Evolutionary conservation across 2,797 vertebrate genomes (phyloP).

Genomic region (Sebastes nivosus): DNA sequence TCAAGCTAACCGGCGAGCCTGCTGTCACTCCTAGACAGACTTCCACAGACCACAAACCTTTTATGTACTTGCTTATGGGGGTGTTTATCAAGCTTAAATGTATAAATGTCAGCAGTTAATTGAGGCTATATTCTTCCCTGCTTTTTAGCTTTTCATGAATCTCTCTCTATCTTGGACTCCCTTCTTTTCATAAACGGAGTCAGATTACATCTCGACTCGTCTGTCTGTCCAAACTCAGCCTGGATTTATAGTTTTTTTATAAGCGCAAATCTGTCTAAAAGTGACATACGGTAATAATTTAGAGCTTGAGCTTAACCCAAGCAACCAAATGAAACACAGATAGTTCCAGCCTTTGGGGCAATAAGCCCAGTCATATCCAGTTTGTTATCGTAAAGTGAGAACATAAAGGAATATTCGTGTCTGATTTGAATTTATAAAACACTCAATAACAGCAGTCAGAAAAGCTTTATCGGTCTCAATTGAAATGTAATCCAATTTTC

Average conservation of each 20-base stretch:
- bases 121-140: constrained; percentile 33
- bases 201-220: constrained; percentile 45
- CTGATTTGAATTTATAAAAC: constrained; percentile 23
- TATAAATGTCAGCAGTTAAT: constrained; percentile 58
- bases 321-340: constrained; percentile 9
- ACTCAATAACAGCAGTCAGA: neutral
- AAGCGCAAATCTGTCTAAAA: neutral
- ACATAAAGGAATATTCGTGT: constrained; percentile 4
- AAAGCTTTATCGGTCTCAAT: neutral
- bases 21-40: constrained; percentile 5
- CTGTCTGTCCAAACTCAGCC: neutral
- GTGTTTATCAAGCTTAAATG: constrained; percentile 49
- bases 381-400: constrained; percentile 13
- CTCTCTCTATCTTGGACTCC: constrained; percentile 47
- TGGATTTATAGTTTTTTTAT: constrained; percentile 11
- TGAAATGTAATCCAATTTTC: constrained; percentile 10
- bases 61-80: constrained; percentile 25
- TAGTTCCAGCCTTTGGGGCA: neutral
- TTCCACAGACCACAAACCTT: constrained; percentile 34
- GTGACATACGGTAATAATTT: constrained; percentile 17
- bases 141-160: constrained; percentile 25
- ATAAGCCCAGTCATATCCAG: constrained; percentile 3
- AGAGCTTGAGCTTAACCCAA: constrained; percentile 16
- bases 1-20: constrained; percentile 17
- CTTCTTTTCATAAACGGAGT: constrained; percentile 52